Evolutionary conservation across 2,113 vertebrate genomes (phyloP).

Genomic region (Drymodes brunneopygia): DNA sequence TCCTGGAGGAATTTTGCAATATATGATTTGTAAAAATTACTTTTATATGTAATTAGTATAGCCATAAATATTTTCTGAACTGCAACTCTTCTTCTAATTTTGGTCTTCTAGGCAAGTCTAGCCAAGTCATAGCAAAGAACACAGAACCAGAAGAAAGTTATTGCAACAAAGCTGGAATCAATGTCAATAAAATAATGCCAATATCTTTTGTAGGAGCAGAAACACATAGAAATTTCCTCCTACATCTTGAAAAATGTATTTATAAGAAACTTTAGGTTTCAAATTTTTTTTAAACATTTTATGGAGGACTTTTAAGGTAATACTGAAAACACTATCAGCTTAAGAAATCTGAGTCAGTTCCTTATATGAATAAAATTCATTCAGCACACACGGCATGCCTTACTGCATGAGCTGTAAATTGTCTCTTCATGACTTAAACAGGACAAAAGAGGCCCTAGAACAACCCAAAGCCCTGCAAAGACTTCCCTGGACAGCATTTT

Average conservation of each 20-base stretch:
- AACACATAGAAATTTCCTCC: background rate
- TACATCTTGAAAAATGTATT: background rate
- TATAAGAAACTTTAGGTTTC: background rate
- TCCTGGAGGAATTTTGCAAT: conserved; percentile 20
- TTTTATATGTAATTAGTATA: background rate
- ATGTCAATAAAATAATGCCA: background rate
- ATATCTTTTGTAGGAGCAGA: background rate
- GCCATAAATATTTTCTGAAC: conserved; percentile 3
- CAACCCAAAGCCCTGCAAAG: background rate
- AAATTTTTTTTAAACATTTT: background rate
- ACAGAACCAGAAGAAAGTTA: background rate
- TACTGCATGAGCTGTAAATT: background rate
- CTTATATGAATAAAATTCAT: conserved; percentile 12
- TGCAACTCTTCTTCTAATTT: conserved; percentile 18
- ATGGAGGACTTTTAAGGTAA: background rate
- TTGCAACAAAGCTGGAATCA: background rate
- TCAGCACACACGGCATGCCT: background rate
- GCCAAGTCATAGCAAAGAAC: conserved; percentile 7
- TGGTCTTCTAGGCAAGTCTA: background rate
- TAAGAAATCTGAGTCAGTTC: conserved; percentile 5
- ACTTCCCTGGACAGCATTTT: background rate
- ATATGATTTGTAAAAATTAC: background rate
- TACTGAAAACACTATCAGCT: background rate
- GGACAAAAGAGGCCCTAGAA: background rate
- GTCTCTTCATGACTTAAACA: background rate